Evolutionary conservation across 1,140 invertebrate species (phyloP), one percentile per base, ranked within the genome.

Genomic region (Hyles euphorbiae): DNA sequence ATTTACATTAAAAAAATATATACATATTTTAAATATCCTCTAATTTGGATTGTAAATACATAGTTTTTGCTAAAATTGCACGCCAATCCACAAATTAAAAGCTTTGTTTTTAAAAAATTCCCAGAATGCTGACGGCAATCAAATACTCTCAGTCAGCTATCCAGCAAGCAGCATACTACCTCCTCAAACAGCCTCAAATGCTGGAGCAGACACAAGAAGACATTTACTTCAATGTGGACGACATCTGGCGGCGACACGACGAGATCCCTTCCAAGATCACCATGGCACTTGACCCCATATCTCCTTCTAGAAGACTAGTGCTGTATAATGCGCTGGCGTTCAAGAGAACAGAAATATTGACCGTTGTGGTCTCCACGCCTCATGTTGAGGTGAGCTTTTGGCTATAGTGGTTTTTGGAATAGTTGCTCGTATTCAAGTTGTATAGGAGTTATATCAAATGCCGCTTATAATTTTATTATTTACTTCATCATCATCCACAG

Each of bases 61-160:
- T 22, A 22, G 2, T 22, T 22, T 22, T 22, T 22, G 22, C 22
- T 22, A 22, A 22, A 22, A 22, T 22, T 22, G 22, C 22, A 22
- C 22, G 22, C 22, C 22, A 22, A 22, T 22, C 0, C 22, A 22
- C 22, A 22, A n/a, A 22, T 22, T 22, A 22, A 22, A 22, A 22
- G 22, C 22, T 22, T 22, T 22, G 22, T 22, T 22, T 22, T 22
- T 22, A 22, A 22, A 22, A 40, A 40, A 5, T 40, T 36, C 74
- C 7, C 72, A 89, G 88, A 74, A 91, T 96, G 92, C 65, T 93
- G 33, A 77, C 89, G 50, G 93, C 94, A 0, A 91, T 96, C 9
- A 90, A 92, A 60, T 85, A 90, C 53, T 91, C 91, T 65, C 93
- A 95, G 69, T 90, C 92, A 57, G 91, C 95, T 3, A 94, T 96